A percentile compares a stretch with the other conserved stretches of the same genome.
Evolutionary conservation across 2,888 invertebrate species (phyloP).

Genomic region (Lithosia quadra): DNA sequence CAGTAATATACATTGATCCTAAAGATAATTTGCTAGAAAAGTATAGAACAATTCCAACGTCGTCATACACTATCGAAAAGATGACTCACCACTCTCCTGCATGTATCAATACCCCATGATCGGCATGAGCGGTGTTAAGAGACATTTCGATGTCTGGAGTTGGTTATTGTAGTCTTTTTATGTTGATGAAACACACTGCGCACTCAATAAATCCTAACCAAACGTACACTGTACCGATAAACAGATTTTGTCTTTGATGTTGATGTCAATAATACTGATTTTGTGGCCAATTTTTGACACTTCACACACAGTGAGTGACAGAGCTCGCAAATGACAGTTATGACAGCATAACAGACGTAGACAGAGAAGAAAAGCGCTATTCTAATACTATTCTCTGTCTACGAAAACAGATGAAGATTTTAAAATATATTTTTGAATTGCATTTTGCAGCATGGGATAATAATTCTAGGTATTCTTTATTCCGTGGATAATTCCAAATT

Average conservation of each 20-base stretch:
- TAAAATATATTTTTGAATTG: too few species aligned
- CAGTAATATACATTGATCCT: background rate
- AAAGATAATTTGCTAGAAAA: constrained; percentile 10
- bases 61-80: constrained; percentile 41
- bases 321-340: too few species aligned
- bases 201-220: background rate
- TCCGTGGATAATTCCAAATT: too few species aligned
- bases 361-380: too few species aligned
- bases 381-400: too few species aligned
- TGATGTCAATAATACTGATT: too few species aligned
- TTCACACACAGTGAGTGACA: background rate
- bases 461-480: too few species aligned
- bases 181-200: background rate
- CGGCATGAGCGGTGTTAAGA: constrained; percentile 97
- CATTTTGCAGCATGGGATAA: too few species aligned
- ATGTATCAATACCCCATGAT: constrained; percentile 97
- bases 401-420: too few species aligned
- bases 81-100: constrained; percentile 97
- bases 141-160: constrained; percentile 89
- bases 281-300: background rate
- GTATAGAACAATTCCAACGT: constrained; percentile 56
- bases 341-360: too few species aligned
- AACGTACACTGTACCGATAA: background rate
- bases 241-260: too few species aligned
- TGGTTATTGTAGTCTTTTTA: background rate